Conservation (phyloP, 2,888 invertebrate species). For the Caenorhabditis parvicauda region DNA sequence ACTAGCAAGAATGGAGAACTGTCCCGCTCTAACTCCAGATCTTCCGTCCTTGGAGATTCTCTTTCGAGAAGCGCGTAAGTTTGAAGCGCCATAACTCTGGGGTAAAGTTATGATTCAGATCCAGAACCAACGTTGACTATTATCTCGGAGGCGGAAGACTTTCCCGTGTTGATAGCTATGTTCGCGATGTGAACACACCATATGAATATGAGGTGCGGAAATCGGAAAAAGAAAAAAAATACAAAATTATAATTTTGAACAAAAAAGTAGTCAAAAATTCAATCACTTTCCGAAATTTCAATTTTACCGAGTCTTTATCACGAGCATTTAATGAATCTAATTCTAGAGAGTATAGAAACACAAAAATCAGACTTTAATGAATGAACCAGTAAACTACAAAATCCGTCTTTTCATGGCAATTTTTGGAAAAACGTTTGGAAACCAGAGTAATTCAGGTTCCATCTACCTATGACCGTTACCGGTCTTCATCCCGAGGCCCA, state of each 20-base stretch:
- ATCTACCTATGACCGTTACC: slow-evolving; percentile 54
- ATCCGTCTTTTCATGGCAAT: background rate
- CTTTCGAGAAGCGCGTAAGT: slow-evolving; percentile 54
- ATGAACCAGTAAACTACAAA: too few species aligned
- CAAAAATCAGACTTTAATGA: too few species aligned
- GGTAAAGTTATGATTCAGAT: slow-evolving; percentile 39
- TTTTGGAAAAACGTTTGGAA: background rate
- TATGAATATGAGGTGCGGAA: slow-evolving; percentile 53
- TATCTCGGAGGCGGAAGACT: slow-evolving; percentile 57
- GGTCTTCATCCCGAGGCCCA: slow-evolving; percentile 50
- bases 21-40: slow-evolving; percentile 51
- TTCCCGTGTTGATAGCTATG: slow-evolving; percentile 61
- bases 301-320: too few species aligned
- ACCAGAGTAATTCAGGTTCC: slow-evolving; percentile 51
- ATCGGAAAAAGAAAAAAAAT: too few species aligned
- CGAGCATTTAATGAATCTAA: too few species aligned
- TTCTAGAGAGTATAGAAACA: too few species aligned
- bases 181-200: slow-evolving; percentile 53
- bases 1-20: slow-evolving; percentile 58
- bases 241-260: too few species aligned
- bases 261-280: too few species aligned
- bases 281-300: too few species aligned
- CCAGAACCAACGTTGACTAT: slow-evolving; percentile 56
- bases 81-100: background rate
- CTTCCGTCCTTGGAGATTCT: slow-evolving; percentile 52